These are phyloP conservation scores for Elysia crispata DNA, from an alignment of 2,888 invertebrate genomes.

Conservation along the genomic window DNA sequence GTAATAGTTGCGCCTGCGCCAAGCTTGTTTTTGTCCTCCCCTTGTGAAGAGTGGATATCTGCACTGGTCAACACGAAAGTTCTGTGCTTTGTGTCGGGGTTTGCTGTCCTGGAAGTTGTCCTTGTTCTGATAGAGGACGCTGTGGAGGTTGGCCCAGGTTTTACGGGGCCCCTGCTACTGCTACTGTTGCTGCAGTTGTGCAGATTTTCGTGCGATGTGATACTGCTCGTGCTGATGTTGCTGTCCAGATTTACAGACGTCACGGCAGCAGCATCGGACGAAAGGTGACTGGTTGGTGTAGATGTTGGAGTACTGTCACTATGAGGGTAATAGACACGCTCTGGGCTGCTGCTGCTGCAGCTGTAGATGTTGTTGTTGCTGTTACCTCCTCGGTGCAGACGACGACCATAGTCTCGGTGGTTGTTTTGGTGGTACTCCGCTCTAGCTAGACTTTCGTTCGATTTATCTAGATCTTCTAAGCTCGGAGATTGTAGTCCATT, in stretches of 20 bases:
- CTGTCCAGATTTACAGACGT: not conserved
- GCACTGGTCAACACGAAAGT: not conserved
- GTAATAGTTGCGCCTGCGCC: too few species aligned
- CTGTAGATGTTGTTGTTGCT: conserved; percentile 40
- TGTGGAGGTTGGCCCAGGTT: not conserved
- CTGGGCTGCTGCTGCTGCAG: conserved; percentile 33
- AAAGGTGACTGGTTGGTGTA: not conserved
- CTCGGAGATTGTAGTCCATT: too few species aligned
- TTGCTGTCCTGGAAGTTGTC: not conserved
- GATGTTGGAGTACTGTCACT: not conserved
- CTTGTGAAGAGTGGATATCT: not conserved
- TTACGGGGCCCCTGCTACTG: conserved; percentile 14
- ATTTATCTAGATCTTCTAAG: too few species aligned
- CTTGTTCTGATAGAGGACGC: not conserved
- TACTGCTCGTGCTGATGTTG: conserved; percentile 39
- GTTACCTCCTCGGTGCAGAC: not conserved
- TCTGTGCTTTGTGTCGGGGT: not conserved
- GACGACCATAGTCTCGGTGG: too few species aligned
- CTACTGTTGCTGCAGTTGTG: not conserved
- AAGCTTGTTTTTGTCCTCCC: too few species aligned
- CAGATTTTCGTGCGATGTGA: conserved; percentile 9
- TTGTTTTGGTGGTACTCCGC: too few species aligned
- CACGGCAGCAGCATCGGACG: conserved; percentile 3
- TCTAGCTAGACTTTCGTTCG: too few species aligned
- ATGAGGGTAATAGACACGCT: not conserved